A percentile compares a stretch with the other conserved stretches of the same genome.
phyloP scores from a whole-genome alignment of 2,797 vertebrate species.

The Megaceryle alcyon region DNA sequence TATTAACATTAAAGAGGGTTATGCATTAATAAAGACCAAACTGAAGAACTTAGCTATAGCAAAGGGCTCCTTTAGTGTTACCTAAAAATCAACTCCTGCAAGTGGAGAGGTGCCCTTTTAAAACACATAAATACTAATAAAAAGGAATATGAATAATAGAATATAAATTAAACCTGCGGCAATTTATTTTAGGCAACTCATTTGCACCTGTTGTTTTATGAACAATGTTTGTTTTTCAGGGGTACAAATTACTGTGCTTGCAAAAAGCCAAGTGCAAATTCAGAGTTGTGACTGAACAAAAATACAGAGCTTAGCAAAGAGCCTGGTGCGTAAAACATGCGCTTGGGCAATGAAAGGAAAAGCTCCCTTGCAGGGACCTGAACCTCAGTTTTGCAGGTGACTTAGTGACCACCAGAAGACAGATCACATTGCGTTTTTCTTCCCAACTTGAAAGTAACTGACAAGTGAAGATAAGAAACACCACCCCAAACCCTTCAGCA shows the following conservation, averaged over 20 bases:
- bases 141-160: background rate
- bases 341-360: background rate
- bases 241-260: background rate
- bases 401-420: rapidly evolving
- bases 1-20: background rate
- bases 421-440: background rate
- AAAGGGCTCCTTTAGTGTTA: background rate
- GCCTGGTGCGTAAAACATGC: rapidly evolving
- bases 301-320: background rate
- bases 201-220: background rate
- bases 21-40: background rate
- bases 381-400: background rate
- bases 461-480: background rate
- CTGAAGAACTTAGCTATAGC: background rate
- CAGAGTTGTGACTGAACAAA: background rate
- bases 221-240: background rate
- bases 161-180: background rate
- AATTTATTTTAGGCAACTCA: background rate
- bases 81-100: background rate
- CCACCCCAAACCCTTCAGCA: background rate
- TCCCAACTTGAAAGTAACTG: background rate
- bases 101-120: background rate
- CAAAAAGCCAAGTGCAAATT: background rate
- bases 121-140: background rate
- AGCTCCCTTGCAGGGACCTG: background rate